Evolutionary conservation across 2,797 vertebrate species (phyloP).

Genomic region (Clamator glandarius): DNA sequence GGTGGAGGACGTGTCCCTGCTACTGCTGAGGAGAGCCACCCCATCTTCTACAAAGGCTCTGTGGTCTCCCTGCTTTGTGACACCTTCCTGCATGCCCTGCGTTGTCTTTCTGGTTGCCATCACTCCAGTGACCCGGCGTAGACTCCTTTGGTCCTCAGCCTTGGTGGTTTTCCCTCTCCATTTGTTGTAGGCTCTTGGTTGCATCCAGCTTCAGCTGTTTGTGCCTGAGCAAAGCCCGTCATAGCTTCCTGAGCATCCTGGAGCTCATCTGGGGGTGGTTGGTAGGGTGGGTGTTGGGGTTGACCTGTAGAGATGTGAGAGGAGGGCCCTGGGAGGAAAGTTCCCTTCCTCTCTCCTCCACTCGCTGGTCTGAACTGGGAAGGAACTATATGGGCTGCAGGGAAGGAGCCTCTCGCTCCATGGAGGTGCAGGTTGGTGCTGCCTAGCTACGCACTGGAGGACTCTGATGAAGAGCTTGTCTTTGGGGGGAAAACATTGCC

Average conservation of each 20-base stretch:
- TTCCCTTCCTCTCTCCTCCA: fast-evolving
- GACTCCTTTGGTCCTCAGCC: background rate
- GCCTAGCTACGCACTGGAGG: fast-evolving
- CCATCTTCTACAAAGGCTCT: background rate
- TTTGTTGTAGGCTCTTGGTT: background rate
- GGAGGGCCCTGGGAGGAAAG: background rate
- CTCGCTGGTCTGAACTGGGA: background rate
- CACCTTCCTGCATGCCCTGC: background rate
- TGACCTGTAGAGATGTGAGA: background rate
- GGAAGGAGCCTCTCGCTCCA: background rate
- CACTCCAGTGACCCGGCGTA: background rate
- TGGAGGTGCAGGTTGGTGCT: fast-evolving
- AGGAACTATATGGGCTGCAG: background rate
- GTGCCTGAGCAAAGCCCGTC: background rate
- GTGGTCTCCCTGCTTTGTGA: fast-evolving
- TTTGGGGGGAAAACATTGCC: background rate
- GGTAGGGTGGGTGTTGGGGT: fast-evolving
- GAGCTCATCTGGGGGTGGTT: fast-evolving
- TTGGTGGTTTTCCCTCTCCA: background rate
- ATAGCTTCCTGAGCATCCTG: fast-evolving
- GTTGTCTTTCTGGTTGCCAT: background rate
- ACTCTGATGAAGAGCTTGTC: background rate
- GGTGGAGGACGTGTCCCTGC: background rate
- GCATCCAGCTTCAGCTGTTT: background rate
- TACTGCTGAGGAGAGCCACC: background rate